These are phyloP conservation scores for Drosophila sulfurigaster DNA, from an alignment of 1,140 invertebrate species.

Conservation along the genomic window DNA sequence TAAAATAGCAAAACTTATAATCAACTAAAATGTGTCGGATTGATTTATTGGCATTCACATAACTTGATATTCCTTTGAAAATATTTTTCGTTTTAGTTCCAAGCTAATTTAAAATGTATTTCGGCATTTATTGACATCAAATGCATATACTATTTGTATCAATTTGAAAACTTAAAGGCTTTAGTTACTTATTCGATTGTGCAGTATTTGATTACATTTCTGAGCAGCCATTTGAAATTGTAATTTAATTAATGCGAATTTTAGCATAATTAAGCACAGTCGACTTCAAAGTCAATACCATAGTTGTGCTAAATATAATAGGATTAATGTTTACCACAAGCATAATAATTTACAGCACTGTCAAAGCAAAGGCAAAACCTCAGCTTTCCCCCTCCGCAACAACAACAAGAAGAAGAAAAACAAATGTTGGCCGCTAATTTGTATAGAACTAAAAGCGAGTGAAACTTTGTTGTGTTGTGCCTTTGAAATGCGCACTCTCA, in stretches of 20 bases:
- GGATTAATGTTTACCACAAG: background rate
- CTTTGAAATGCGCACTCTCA: conserved; percentile 10
- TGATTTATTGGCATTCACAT: too few relatives aligned
- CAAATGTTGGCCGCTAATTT: conserved; percentile 1
- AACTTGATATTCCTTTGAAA: too few relatives aligned
- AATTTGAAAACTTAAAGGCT: too few relatives aligned
- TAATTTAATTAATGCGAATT: background rate
- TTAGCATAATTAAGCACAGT: background rate
- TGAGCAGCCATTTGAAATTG: background rate
- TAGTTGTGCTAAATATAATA: background rate
- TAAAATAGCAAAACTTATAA: too few relatives aligned
- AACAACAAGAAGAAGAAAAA: background rate
- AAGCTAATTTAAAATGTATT: too few relatives aligned
- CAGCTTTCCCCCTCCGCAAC: background rate
- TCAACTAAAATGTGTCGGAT: too few relatives aligned
- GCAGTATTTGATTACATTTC: background rate
- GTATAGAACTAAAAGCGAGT: background rate
- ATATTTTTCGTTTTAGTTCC: too few relatives aligned
- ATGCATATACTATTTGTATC: too few relatives aligned
- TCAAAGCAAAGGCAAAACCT: background rate
- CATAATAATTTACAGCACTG: background rate
- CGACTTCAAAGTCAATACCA: background rate
- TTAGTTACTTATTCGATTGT: too few relatives aligned
- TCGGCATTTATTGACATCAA: too few relatives aligned
- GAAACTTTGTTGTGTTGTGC: conserved; percentile 3